Base-by-base conservation (phyloP, 2,113 vertebrate species). In the Synchiropus splendidus region DNA sequence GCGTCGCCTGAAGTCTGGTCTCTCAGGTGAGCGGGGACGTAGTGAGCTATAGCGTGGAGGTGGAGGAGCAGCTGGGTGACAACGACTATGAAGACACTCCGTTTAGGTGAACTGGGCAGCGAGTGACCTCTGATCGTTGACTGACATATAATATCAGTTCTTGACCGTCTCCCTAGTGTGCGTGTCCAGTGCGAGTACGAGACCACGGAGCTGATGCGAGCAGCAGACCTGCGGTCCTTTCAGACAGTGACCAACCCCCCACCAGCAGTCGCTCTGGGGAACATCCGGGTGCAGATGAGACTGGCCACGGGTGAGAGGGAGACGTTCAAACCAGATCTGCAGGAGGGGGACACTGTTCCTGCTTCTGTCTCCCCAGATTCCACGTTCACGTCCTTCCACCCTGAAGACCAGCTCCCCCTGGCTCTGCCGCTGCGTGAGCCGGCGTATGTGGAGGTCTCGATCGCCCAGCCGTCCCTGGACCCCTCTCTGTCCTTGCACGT, bases 251-350 rank as follows among this genome's bases (percentile, higher is more conserved):
- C 75, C 32, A 70, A 67, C 48, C 80, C 73, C 0, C 73, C 75
- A 0, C 60, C 77, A 42, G 75, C 62, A 12, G 39, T 70, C 11
- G 73, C 61, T 6, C 45, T 67, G 42, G 82, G 78, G 45, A 57
- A 43, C 31, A 48, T 80, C 10, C 2, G 18, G 39, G 60, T 82
- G 31, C 65, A 72, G 55, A 84, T 84, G 80, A 82, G 66, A 47
- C 72, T 84, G 34, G 78, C 82, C 14, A 72, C 42, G 70, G 82
- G 82, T 83, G 47, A 30, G 43, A 46, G 3, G 10, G 12, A 27
- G 21, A 27, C 21, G 21, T 5, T 8, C 21, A 27, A 27, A 5
- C 21, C 21, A 27, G 21, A 8, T 27, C 4, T 27, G 21, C 21
- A n/a, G n/a, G n/a, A n/a, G n/a, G n/a, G 2, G 5, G 13, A 39